Base-by-base conservation (phyloP, 2,888 invertebrate species). In the Trissoscelio sp. region DNA sequence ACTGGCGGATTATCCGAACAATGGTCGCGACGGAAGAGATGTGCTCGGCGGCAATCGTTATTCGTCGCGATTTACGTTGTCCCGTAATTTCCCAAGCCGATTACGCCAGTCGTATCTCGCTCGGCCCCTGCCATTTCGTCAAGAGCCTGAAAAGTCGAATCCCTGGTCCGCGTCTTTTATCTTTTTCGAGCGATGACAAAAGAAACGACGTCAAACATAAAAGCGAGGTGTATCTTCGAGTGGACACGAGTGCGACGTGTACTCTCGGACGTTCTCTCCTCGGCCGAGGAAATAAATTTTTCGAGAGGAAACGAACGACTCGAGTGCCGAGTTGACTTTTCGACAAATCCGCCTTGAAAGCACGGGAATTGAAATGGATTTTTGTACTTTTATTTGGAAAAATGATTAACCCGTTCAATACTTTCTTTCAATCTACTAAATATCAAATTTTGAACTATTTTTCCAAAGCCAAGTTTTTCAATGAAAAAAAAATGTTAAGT, bases 61-160 rank as follows among this genome's bases (percentile, higher is more conserved):
- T 73, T 83, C 66, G 64, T 78, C 77, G 79, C 78, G 80, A 83
- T 80, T 78, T 73, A 80, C 82, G 82, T 78, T 80, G 79, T 69
- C 73, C 64, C 75, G 80, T 79, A 83, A 83, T 81, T 83, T 79
- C 79, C 69, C 83, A 82, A 83, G 83, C 83, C 83, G 82, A 83
- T 83, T 83, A 83, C 82, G 57, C 66, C 66, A 70, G 28, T n/a
- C 48, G 79, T 73, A 77, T 77, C 72, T 79, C 64, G 62, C 46
- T 48, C 58, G 39, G 73, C n/a, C 58, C 48, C 48, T 44, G 60
- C 51, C 74, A 37, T 82, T 79, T 62, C 67, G 66, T 60, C 62
- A 64, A 66, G 66, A 67, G 77, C 37, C 55, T 57, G 77, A 67
- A 79, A 82, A 79, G 58, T 77, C 75, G 70, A 57, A 58, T 70